phyloP scores from a whole-genome alignment of 2,888 invertebrate genomes.

The Globia sparganii region DNA sequence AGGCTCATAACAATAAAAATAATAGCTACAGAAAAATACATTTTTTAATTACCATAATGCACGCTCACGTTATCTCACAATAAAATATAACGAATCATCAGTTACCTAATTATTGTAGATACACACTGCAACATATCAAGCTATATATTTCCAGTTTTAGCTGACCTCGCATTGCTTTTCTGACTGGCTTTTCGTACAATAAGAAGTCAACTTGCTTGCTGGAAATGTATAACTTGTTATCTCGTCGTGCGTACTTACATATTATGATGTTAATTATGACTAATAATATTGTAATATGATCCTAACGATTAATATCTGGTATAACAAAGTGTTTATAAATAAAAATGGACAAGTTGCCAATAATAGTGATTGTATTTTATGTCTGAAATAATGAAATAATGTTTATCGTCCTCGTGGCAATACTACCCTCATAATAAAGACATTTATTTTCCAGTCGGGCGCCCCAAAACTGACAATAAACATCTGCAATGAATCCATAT shows the following conservation, averaged over 20 bases:
- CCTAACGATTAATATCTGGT: neutral
- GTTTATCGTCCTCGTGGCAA: neutral
- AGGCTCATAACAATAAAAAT: no score
- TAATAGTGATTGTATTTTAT: conserved; percentile 4
- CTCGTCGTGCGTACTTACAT: no score
- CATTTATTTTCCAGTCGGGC: conserved; percentile 84
- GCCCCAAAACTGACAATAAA: conserved; percentile 77
- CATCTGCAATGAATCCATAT: conserved; percentile 85
- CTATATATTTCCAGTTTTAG: no score
- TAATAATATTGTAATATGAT: conserved; percentile 14
- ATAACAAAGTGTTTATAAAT: neutral
- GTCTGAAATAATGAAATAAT: neutral
- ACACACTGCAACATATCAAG: no score
- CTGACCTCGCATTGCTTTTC: no score
- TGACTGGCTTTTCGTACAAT: no score
- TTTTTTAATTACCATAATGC: neutral
- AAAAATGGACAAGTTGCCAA: conserved; percentile 11
- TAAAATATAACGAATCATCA: conserved; percentile 8
- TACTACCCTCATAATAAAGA: neutral
- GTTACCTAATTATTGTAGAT: neutral
- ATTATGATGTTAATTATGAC: no score
- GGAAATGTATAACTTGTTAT: no score
- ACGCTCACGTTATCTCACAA: neutral
- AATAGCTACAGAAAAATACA: neutral
- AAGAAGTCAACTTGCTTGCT: no score